A percentile compares a stretch with the other conserved stretches of the same genome.
Evolutionary conservation across 2,113 vertebrate species (phyloP).

Genomic region (Mola mola): DNA sequence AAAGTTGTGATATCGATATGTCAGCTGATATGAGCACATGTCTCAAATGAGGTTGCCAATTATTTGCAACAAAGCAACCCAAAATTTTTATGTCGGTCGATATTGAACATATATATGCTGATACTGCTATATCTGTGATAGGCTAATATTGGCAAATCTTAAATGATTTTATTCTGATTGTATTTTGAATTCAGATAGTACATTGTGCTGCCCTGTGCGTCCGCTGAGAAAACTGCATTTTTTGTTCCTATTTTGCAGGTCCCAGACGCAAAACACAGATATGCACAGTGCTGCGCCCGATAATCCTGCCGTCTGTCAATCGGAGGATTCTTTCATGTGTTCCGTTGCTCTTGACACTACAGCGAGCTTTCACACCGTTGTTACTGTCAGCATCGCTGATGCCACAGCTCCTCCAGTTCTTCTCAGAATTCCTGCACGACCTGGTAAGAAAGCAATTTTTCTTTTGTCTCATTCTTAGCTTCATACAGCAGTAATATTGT

Average conservation of each 20-base stretch:
- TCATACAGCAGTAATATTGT: too few species aligned
- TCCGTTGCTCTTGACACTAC: conserved; percentile 55
- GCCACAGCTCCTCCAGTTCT: conserved; percentile 33
- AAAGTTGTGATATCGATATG: too few species aligned
- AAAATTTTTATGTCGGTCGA: too few species aligned
- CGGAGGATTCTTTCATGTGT: conserved; percentile 72
- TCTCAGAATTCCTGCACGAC: conserved; percentile 58
- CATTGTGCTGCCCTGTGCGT: not conserved
- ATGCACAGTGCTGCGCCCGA: conserved; percentile 19
- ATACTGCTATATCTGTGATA: too few species aligned
- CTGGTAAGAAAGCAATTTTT: conserved; percentile 47
- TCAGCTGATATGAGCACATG: too few species aligned
- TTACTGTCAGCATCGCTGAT: conserved; percentile 73
- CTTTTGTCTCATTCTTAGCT: not conserved
- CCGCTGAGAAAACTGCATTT: conserved; percentile 20
- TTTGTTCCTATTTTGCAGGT: conserved; percentile 53
- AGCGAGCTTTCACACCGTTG: conserved; percentile 60
- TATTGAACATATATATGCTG: too few species aligned
- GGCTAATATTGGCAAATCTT: too few species aligned
- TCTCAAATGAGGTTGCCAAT: too few species aligned
- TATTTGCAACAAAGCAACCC: too few species aligned
- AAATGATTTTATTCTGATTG: too few species aligned
- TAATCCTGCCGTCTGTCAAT: conserved; percentile 61
- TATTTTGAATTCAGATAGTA: too few species aligned
- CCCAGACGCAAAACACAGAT: not conserved